These are phyloP conservation scores for Odocoileus virginianus DNA, from an alignment of 2,113 vertebrate species.

Conservation along the genomic window DNA sequence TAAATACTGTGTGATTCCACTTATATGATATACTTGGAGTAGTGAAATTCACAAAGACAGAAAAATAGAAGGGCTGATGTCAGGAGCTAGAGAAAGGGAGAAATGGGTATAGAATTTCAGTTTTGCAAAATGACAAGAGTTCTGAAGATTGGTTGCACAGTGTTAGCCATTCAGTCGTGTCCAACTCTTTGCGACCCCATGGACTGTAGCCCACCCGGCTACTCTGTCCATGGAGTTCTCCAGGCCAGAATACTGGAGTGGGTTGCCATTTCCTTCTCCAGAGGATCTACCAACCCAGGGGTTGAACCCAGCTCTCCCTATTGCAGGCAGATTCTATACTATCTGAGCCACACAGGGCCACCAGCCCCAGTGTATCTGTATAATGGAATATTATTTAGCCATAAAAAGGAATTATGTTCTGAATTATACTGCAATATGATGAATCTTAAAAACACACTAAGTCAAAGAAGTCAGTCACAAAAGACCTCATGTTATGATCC, in stretches of 20 bases:
- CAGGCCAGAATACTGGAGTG: background rate
- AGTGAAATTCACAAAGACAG: background rate
- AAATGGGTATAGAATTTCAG: background rate
- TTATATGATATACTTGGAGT: background rate
- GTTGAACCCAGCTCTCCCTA: background rate
- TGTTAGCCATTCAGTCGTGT: background rate
- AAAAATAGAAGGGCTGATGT: background rate
- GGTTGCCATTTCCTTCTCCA: background rate
- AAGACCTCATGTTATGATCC: background rate
- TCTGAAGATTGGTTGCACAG: background rate
- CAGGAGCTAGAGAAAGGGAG: background rate
- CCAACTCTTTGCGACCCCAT: background rate
- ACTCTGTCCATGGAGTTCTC: background rate
- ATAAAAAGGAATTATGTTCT: background rate
- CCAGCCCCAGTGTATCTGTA: background rate
- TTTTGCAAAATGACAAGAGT: background rate
- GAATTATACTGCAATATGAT: background rate
- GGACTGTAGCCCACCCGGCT: background rate
- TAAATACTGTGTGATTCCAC: background rate
- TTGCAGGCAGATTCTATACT: background rate
- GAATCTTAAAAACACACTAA: background rate
- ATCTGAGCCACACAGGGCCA: background rate
- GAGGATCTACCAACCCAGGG: background rate
- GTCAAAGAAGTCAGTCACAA: background rate
- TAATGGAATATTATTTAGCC: background rate